Conservation (phyloP, 2,113 vertebrate species). For the Erpornis zantholeuca region DNA sequence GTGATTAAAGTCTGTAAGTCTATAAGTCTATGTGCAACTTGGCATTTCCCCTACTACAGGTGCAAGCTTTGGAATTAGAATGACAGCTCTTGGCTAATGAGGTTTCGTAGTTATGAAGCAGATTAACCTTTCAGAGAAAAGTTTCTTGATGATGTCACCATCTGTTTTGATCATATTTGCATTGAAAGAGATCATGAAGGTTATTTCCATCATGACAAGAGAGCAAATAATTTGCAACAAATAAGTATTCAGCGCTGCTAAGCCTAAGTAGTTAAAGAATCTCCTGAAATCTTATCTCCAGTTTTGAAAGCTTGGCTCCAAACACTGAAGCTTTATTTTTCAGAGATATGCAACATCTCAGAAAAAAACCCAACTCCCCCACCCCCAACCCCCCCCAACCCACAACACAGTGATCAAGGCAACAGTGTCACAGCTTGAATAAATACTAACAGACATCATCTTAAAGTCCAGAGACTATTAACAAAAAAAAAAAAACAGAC, state of each 20-base stretch:
- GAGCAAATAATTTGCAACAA: conserved; percentile 2
- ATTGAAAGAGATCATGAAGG: not conserved
- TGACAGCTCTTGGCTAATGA: not conserved
- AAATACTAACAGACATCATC: not conserved
- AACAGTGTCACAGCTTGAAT: not conserved
- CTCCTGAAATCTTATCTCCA: not conserved
- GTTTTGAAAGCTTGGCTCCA: not conserved
- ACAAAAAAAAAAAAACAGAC: not conserved
- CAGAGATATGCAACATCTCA: not conserved
- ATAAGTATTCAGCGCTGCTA: not conserved
- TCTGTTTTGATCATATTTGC: not conserved
- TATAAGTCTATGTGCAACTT: not conserved
- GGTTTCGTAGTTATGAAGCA: not conserved
- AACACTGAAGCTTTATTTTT: not conserved
- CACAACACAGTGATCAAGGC: not conserved
- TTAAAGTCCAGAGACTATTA: not conserved
- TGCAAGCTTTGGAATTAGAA: not conserved
- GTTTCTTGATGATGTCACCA: not conserved
- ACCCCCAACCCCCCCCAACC: accelerated
- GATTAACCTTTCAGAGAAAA: conserved; percentile 34
- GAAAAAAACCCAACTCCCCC: not conserved
- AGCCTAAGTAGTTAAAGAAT: not conserved
- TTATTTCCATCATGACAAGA: not conserved
- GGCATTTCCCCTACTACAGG: not conserved
- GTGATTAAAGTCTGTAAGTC: not conserved